These are phyloP conservation scores for Cyanoderma ruficeps DNA, from an alignment of 2,113 vertebrate genomes.

Conservation along the genomic window DNA sequence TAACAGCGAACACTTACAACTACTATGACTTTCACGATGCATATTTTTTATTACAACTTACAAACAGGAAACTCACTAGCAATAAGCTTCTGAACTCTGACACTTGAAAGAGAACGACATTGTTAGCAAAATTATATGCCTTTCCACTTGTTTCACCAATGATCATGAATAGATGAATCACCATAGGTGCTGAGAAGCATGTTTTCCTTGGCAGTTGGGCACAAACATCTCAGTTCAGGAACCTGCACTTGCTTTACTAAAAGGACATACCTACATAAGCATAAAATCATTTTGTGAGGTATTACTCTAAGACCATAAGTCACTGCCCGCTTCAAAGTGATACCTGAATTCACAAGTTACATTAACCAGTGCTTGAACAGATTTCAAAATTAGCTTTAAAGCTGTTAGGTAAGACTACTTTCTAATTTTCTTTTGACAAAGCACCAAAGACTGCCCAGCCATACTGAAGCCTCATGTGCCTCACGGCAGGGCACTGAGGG, in stretches of 20 bases:
- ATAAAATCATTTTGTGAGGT: background rate
- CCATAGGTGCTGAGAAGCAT: accelerated
- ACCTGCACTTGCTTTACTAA: background rate
- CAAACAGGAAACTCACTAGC: background rate
- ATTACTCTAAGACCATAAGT: background rate
- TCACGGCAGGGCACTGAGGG: accelerated
- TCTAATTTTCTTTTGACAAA: background rate
- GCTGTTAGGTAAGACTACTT: too few relatives aligned
- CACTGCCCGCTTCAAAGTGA: background rate
- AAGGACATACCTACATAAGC: accelerated
- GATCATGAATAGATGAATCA: background rate
- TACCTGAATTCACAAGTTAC: background rate
- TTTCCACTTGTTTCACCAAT: background rate
- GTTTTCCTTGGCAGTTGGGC: background rate
- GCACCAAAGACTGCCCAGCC: too few relatives aligned
- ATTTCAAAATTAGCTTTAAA: background rate
- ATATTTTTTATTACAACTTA: background rate
- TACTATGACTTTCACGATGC: accelerated
- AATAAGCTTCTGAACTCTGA: background rate
- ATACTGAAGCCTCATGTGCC: accelerated
- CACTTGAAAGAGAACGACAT: background rate
- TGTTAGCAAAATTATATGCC: background rate
- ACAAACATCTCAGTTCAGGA: background rate
- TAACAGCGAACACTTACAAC: background rate
- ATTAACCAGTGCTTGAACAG: background rate